A percentile compares a stretch with the other conserved stretches of the same genome.
phyloP scores from a whole-genome alignment of 2,797 vertebrate genomes.

The Ctenopoma kingsleyae region DNA sequence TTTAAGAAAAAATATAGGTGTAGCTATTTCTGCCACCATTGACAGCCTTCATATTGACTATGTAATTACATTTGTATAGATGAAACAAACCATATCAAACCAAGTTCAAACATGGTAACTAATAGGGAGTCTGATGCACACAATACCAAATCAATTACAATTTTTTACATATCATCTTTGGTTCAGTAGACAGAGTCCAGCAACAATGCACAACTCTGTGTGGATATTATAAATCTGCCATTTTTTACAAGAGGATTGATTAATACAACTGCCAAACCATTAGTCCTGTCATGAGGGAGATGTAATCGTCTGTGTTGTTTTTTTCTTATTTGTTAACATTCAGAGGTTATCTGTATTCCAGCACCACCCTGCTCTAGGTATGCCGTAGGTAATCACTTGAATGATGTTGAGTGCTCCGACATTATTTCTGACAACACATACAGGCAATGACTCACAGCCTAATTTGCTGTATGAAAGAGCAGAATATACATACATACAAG shows the following conservation, averaged over 20 bases:
- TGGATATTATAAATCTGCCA: conserved; percentile 55
- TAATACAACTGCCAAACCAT: conserved; percentile 68
- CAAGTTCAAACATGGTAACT: neutral
- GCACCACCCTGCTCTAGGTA: conserved; percentile 26
- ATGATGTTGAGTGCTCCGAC: conserved; percentile 42
- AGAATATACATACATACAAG: conserved; percentile 22
- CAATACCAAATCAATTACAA: conserved; percentile 47
- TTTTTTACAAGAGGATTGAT: conserved; percentile 63
- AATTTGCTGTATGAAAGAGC: conserved; percentile 23
- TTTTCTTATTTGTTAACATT: conserved; percentile 44
- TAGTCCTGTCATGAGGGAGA: conserved; percentile 43
- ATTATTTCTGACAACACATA: conserved; percentile 39
- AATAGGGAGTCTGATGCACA: conserved; percentile 31
- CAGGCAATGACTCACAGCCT: conserved; percentile 32
- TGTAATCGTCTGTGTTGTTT: conserved; percentile 45
- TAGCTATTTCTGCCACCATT: no score
- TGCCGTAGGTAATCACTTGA: conserved; percentile 41
- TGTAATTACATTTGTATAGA: no score
- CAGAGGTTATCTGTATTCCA: conserved; percentile 56
- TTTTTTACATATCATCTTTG: conserved; percentile 41
- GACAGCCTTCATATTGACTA: no score
- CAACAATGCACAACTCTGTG: conserved; percentile 29
- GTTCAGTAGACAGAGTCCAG: conserved; percentile 36
- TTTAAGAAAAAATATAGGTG: no score
- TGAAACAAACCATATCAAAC: neutral